Evolutionary conservation across 2,113 vertebrate species (phyloP).

Genomic region (Cottus gobio): DNA sequence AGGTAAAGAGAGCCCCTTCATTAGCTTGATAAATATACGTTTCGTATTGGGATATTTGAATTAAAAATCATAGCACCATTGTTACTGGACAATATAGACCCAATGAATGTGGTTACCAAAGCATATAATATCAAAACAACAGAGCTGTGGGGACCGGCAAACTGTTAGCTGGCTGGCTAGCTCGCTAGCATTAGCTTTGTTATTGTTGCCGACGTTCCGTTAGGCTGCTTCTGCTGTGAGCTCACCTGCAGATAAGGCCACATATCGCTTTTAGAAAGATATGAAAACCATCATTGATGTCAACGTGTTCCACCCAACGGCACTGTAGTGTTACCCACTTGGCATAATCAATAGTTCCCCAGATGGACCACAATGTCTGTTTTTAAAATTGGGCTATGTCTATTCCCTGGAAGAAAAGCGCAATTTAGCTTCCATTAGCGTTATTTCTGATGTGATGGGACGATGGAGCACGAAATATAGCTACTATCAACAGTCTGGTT

Average conservation of each 20-base stretch:
- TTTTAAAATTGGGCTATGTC: slow-evolving; percentile 69
- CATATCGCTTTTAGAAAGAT: background rate
- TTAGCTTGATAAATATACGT: slow-evolving; percentile 84
- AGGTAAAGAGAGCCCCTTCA: slow-evolving; percentile 93
- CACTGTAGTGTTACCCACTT: background rate
- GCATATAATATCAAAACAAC: slow-evolving; percentile 21
- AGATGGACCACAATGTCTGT: background rate
- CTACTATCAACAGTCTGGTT: background rate
- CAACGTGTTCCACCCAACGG: background rate
- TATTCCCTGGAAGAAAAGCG: slow-evolving; percentile 67
- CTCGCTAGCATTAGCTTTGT: slow-evolving; percentile 78
- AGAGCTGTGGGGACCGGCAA: slow-evolving; percentile 16
- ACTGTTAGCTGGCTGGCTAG: slow-evolving; percentile 69
- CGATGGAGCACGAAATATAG: background rate
- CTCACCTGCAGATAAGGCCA: slow-evolving; percentile 40
- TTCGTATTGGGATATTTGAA: slow-evolving; percentile 24
- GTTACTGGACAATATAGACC: slow-evolving; percentile 12
- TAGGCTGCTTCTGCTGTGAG: slow-evolving; percentile 43
- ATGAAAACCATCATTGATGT: background rate
- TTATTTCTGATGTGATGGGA: slow-evolving; percentile 7
- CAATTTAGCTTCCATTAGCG: slow-evolving; percentile 30
- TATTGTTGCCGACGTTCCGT: slow-evolving; percentile 79
- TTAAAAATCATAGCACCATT: background rate
- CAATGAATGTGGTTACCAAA: background rate
- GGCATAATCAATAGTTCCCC: background rate